Evolutionary conservation across 2,113 vertebrate species (phyloP).

Genomic region (Mesoclemmys tuberculata): DNA sequence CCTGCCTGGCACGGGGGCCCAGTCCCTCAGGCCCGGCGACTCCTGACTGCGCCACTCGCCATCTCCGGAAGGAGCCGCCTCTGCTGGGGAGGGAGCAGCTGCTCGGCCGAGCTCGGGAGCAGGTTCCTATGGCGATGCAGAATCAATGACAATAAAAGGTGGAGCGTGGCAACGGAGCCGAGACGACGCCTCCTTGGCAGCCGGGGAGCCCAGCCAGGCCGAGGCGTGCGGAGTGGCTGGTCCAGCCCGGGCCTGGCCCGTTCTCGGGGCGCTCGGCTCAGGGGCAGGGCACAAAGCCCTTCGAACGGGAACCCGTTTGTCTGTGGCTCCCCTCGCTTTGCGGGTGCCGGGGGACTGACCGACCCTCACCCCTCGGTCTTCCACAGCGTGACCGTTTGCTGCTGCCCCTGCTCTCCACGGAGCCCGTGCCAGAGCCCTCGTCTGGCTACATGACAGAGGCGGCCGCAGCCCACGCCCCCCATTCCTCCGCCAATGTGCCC

Average conservation of each 20-base stretch:
- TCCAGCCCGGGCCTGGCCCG: rapidly evolving
- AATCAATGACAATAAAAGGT: slow-evolving; percentile 62
- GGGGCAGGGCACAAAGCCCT: background rate
- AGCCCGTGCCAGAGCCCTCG: background rate
- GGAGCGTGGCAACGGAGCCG: slow-evolving; percentile 45
- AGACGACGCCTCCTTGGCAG: slow-evolving; percentile 39
- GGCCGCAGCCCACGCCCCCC: background rate
- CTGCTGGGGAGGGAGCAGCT: slow-evolving; percentile 1
- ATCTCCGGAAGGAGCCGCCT: background rate
- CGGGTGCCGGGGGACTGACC: background rate
- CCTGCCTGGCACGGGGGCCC: background rate
- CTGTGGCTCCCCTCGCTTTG: background rate
- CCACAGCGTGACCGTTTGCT: background rate
- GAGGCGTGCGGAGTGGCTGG: background rate
- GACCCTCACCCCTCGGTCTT: background rate
- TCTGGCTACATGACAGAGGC: no score
- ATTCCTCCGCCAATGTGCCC: background rate
- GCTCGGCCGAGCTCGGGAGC: slow-evolving; percentile 18
- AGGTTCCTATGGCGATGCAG: slow-evolving; percentile 74
- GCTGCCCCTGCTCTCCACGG: background rate
- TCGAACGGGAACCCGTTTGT: background rate
- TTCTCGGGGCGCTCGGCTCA: rapidly evolving
- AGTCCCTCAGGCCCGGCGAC: background rate
- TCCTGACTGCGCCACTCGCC: slow-evolving; percentile 6
- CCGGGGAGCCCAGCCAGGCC: background rate